Percentiles rank a stretch among this genome's conserved stretches.
Conservation (phyloP, 2,888 invertebrate genomes). For the Piscicola geometra region DNA sequence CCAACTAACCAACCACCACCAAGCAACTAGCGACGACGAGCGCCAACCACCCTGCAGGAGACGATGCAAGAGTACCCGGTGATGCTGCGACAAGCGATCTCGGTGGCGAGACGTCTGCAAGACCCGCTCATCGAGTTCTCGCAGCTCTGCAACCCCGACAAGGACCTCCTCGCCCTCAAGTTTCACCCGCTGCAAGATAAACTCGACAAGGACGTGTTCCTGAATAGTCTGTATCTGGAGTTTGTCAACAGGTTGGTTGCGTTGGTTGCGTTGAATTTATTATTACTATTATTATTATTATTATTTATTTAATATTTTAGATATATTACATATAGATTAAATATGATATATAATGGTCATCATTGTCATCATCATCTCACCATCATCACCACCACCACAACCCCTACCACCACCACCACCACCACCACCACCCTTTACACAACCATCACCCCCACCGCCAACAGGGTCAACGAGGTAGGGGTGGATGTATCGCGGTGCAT, state of each 20-base stretch:
- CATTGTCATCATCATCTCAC: too few relatives aligned
- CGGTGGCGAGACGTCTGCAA: constrained; percentile 82
- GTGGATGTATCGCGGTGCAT: constrained; percentile 92
- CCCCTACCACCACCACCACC: too few relatives aligned
- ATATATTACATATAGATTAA: too few relatives aligned
- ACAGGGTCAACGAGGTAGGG: constrained; percentile 93
- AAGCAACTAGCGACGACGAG: background rate
- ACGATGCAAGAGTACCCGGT: constrained; percentile 91
- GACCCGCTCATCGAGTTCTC: constrained; percentile 94
- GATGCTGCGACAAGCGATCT: constrained; percentile 83
- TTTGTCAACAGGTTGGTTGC: constrained; percentile 82
- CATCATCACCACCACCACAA: too few relatives aligned
- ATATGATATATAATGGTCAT: too few relatives aligned
- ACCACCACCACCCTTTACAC: too few relatives aligned
- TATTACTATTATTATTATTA: too few relatives aligned
- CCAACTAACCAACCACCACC: background rate
- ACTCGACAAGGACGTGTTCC: constrained; percentile 73
- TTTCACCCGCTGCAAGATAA: constrained; percentile 74
- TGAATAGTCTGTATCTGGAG: constrained; percentile 79
- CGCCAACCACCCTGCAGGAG: constrained; percentile 54
- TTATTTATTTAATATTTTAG: too few relatives aligned
- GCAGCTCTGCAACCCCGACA: constrained; percentile 89
- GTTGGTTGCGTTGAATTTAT: too few relatives aligned
- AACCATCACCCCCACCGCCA: too few relatives aligned
- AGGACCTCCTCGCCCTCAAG: constrained; percentile 88